These are phyloP conservation scores for Junonia oenone DNA, from an alignment of 2,888 invertebrate genomes.

Conservation along the genomic window DNA sequence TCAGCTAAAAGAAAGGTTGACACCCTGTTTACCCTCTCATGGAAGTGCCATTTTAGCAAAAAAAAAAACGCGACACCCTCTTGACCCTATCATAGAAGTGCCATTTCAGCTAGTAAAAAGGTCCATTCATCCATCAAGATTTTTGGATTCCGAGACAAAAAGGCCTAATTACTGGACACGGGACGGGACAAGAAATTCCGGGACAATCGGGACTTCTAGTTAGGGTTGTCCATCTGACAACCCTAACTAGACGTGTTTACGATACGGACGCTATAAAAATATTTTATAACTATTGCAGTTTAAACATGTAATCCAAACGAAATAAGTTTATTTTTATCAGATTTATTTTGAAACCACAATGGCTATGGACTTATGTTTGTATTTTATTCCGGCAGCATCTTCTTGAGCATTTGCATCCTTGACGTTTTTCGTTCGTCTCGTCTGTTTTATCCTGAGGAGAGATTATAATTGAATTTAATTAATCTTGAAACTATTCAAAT, in stretches of 20 bases:
- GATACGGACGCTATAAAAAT: conserved; percentile 46
- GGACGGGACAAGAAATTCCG: too few relatives aligned
- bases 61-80: too few relatives aligned
- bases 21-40: too few relatives aligned
- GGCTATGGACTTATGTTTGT: not conserved
- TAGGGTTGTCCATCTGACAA: too few relatives aligned
- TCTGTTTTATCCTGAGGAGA: conserved; percentile 9
- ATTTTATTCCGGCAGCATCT: conserved; percentile 18
- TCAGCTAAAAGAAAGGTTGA: too few relatives aligned
- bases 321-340: not conserved
- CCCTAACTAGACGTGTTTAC: conserved; percentile 51
- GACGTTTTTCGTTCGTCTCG: not conserved
- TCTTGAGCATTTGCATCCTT: conserved; percentile 20
- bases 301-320: conserved; percentile 1
- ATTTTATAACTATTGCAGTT: conserved; percentile 49
- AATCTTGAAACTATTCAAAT: not conserved
- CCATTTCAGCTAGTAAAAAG: too few relatives aligned
- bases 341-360: not conserved
- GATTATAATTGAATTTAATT: not conserved
- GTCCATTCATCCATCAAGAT: too few relatives aligned
- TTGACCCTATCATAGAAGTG: too few relatives aligned
- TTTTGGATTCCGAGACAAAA: too few relatives aligned
- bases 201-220: too few relatives aligned
- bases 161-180: too few relatives aligned
- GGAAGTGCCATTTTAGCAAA: too few relatives aligned